A percentile compares a stretch with the other conserved stretches of the same genome.
phyloP scores from a whole-genome alignment of 2,888 invertebrate species.

The Falcaria lacertinaria region DNA sequence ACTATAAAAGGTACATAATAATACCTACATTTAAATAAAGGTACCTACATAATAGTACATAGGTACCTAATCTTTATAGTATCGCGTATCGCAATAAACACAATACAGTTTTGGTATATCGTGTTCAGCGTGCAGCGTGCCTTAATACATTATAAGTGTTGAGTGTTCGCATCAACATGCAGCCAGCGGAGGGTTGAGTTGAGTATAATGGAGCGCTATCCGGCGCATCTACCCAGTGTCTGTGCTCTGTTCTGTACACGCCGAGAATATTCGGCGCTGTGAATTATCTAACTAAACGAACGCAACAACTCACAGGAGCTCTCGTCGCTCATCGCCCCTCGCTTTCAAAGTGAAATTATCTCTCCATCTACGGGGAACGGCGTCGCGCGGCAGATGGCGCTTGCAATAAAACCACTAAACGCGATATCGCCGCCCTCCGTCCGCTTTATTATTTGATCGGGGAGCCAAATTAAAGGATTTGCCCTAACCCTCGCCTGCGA shows the following conservation, averaged over 20 bases:
- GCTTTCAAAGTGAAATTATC: slow-evolving; percentile 73
- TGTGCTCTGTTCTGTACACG: not conserved
- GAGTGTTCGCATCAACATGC: slow-evolving; percentile 51
- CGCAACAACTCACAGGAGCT: slow-evolving; percentile 65
- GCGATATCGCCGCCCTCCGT: slow-evolving; percentile 72
- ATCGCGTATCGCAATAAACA: too few relatives aligned
- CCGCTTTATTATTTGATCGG: slow-evolving; percentile 78
- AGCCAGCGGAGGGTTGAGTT: slow-evolving; percentile 54
- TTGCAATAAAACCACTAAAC: slow-evolving; percentile 80
- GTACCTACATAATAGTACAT: not conserved
- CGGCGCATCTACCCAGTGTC: slow-evolving; percentile 46
- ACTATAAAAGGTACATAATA: too few relatives aligned
- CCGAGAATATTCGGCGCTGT: slow-evolving; percentile 45
- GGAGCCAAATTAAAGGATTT: slow-evolving; percentile 80
- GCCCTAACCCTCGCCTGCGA: slow-evolving; percentile 67
- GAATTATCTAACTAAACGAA: slow-evolving; percentile 72
- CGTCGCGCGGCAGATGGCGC: slow-evolving; percentile 73
- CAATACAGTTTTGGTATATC: slow-evolving; percentile 2
- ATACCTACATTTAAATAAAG: too few relatives aligned
- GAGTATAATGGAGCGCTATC: slow-evolving; percentile 60
- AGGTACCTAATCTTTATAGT: not conserved
- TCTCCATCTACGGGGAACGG: slow-evolving; percentile 65
- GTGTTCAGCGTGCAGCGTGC: slow-evolving; percentile 25
- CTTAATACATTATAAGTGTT: slow-evolving; percentile 59
- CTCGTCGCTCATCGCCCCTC: slow-evolving; percentile 46